Percentiles rank a stretch among this genome's conserved stretches.
Conservation (phyloP, 2,888 invertebrate genomes). For the Habrosyne pyritoides region DNA sequence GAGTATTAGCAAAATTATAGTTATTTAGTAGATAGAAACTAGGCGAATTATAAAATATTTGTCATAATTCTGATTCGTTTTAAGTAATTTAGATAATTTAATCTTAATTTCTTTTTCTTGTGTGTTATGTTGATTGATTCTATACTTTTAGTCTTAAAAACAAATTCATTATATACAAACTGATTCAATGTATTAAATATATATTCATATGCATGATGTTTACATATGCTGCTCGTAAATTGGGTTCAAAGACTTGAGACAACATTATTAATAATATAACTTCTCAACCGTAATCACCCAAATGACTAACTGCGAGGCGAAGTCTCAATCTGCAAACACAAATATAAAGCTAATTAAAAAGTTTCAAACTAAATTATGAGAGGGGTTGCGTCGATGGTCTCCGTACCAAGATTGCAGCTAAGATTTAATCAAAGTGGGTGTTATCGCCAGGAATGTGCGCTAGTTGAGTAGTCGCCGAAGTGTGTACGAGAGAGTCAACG, state of each 20-base stretch:
- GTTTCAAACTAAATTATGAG: slow-evolving; percentile 83
- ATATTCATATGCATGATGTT: not conserved
- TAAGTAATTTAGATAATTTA: too few species aligned
- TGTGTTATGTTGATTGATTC: too few species aligned
- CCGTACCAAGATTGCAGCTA: slow-evolving; percentile 76
- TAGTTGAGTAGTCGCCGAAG: slow-evolving; percentile 28
- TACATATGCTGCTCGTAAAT: not conserved
- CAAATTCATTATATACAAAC: too few species aligned
- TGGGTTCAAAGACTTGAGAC: slow-evolving; percentile 36
- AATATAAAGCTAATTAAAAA: slow-evolving; percentile 84
- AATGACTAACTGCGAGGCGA: slow-evolving; percentile 75
- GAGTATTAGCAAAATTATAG: too few species aligned
- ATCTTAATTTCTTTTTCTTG: too few species aligned
- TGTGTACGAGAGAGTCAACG: slow-evolving; percentile 29
- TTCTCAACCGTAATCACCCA: slow-evolving; percentile 69
- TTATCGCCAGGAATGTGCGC: slow-evolving; percentile 63
- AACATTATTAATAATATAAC: slow-evolving; percentile 76
- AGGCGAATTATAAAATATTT: too few species aligned
- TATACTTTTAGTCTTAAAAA: not conserved
- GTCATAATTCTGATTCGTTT: too few species aligned
- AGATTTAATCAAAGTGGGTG: slow-evolving; percentile 75
- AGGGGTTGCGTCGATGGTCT: slow-evolving; percentile 78
- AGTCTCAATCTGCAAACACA: slow-evolving; percentile 83
- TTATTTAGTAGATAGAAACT: too few species aligned
- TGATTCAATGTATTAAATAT: not conserved